Base-by-base conservation (phyloP, 2,797 vertebrate species). In the Emys orbicularis region DNA sequence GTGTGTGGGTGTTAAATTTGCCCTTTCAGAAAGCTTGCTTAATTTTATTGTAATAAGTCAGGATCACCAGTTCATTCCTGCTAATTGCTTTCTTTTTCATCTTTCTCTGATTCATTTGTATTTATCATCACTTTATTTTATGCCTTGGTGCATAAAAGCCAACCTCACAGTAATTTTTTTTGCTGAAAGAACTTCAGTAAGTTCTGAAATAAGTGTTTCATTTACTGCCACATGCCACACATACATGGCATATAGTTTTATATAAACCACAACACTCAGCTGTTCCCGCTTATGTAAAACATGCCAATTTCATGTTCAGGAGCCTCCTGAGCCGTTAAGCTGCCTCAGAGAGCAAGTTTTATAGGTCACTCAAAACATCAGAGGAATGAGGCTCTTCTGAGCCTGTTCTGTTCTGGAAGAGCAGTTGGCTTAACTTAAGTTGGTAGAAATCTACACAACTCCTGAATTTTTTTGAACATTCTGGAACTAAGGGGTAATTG, bases 171-270 rank as follows among this genome's bases (percentile, higher is more conserved):
- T 15, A 50, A 50, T 50, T 16, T 50, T 50, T 50, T 50, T 50
- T 50, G 50, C 50, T 50, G 13, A 50, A 15, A 50, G 50, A 50
- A 50, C 50, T 50, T 50, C 50, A 50, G 5, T 50, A 50, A 50
- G 15, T 50, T 50, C 50, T 50, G 95, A 97, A 98, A 96, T 97
- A 97, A 94, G 97, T 97, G 97, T 97, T 98, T 97, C 97, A 97
- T 97, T 98, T 97, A 97, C 96, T 97, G 97, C 97, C 96, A 97
- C 97, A 98, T 94, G 96, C 97, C 97, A 97, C 94, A 95, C 95
- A 96, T 97, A 97, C 94, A 97, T 97, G 97, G 96, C 97, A 97
- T 96, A 96, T 93, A 97, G 95, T 95, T 59, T 96, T 96, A 95
- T 96, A 95, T 96, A 97, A 97, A 96, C 97, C 96, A 97, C 95